Percentiles rank a stretch among this genome's conserved stretches.
These are phyloP conservation scores for Nematopogon swammerdamellus DNA, from an alignment of 2,888 invertebrate species.

Conservation along the genomic window DNA sequence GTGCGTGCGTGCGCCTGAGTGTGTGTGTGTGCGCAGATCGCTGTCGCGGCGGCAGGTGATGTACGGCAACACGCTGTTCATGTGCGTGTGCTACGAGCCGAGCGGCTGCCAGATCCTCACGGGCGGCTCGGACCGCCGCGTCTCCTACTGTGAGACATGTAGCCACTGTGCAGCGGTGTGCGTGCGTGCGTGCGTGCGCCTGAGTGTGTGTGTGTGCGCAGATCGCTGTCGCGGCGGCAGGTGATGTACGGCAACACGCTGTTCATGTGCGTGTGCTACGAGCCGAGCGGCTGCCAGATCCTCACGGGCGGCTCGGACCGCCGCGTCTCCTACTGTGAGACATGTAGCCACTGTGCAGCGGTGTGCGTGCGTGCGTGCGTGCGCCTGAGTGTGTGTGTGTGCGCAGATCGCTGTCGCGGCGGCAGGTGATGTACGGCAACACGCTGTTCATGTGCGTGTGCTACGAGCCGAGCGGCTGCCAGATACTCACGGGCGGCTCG, in stretches of 20 bases:
- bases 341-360: conserved; percentile 80
- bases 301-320: conserved; percentile 84
- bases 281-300: conserved; percentile 72
- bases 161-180: too few relatives aligned
- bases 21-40: conserved; percentile 43
- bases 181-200: too few relatives aligned
- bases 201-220: conserved; percentile 25
- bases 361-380: conserved; percentile 75
- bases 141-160: too few relatives aligned
- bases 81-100: conserved; percentile 71
- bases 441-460: conserved; percentile 77
- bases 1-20: too few relatives aligned
- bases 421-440: conserved; percentile 83
- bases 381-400: neutral
- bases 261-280: conserved; percentile 74
- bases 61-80: conserved; percentile 83
- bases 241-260: conserved; percentile 85
- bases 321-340: conserved; percentile 88
- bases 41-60: conserved; percentile 75
- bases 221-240: conserved; percentile 69
- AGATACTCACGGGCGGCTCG: conserved; percentile 80
- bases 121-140: conserved; percentile 81
- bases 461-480: conserved; percentile 71
- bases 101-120: conserved; percentile 75
- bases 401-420: conserved; percentile 63